These are phyloP conservation scores for Menura novaehollandiae DNA, from an alignment of 2,113 vertebrate genomes.

Conservation along the genomic window DNA sequence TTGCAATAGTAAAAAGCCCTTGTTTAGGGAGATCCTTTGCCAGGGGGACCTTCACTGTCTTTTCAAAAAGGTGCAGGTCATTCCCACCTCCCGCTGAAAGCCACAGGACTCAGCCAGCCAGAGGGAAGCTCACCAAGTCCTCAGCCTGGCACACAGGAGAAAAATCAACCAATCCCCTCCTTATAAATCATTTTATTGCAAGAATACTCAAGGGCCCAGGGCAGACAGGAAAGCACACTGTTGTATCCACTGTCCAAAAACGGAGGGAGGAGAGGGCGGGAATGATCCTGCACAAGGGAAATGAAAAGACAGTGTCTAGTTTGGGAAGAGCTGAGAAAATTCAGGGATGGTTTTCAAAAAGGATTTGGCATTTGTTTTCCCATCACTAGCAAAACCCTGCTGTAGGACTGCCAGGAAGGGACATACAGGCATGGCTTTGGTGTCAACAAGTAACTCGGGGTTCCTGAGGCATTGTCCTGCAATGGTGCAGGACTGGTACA, in stretches of 20 bases:
- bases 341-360: background rate
- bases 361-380: background rate
- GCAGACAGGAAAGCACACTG: background rate
- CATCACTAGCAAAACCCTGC: background rate
- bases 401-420: background rate
- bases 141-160: background rate
- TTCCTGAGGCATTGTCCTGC: background rate
- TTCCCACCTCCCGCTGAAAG: background rate
- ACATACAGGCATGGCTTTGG: rapidly evolving
- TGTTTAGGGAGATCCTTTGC: background rate
- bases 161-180: background rate
- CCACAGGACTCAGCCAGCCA: background rate
- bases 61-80: background rate
- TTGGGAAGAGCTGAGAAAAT: background rate
- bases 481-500: background rate
- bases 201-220: background rate
- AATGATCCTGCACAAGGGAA: background rate
- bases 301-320: rapidly evolving
- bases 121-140: background rate
- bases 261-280: background rate
- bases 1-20: background rate
- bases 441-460: rapidly evolving
- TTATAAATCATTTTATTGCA: background rate
- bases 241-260: background rate
- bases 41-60: background rate